Base-by-base conservation (phyloP, 2,113 vertebrate genomes). In the Glaucidium brasilianum region DNA sequence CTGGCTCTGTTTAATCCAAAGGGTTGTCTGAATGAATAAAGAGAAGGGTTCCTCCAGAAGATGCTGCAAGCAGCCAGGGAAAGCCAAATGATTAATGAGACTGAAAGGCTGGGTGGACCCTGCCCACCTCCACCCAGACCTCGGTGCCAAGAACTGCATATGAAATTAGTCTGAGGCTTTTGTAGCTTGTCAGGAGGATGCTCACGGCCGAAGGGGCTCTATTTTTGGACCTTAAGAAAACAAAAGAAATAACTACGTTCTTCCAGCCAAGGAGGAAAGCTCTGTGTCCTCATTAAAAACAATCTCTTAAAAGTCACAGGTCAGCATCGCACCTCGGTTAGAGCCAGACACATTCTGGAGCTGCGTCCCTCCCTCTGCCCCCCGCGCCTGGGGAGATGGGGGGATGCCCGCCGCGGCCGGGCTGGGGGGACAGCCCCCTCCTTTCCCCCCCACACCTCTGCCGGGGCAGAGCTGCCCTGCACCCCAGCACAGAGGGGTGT, bases 1-100 rank as follows among this genome's bases (percentile, higher is more conserved):
- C 99, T 98, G 99, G 99, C 99, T 99, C 99, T 99, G 99, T 99
- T 99, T 99, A 99, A 99, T 99, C 99, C 99, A 98, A 99, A 99
- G 99, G 99, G 99, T 99, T 99, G 99, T 99, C 99, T 99, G 98
- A 98, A 99, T 99, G 99, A 99, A 99, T 99, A 99, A 98, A 98
- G 99, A 99, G 99, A 98, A 98, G 98, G 99, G 98, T 98, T 99
- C 99, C 98, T 98, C 98, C 98, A 98, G 99, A 99, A 99, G 99
- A 99, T 98, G 98, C 99, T 98, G 98, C 93, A 97, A 98, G 98
- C 98, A 98, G 98, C 97, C 96, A 97, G 98, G 98, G 97, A 98
- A 95, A 98, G 98, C 97, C 98, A 97, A 98, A 99, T 99, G 99
- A 99, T 99, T 99, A 99, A 99, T 99, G 99, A 99, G 99, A 99